Percentiles rank a stretch among this genome's conserved stretches.
These are phyloP conservation scores for Zingel zingel DNA, from an alignment of 2,113 vertebrate genomes.

Conservation along the genomic window DNA sequence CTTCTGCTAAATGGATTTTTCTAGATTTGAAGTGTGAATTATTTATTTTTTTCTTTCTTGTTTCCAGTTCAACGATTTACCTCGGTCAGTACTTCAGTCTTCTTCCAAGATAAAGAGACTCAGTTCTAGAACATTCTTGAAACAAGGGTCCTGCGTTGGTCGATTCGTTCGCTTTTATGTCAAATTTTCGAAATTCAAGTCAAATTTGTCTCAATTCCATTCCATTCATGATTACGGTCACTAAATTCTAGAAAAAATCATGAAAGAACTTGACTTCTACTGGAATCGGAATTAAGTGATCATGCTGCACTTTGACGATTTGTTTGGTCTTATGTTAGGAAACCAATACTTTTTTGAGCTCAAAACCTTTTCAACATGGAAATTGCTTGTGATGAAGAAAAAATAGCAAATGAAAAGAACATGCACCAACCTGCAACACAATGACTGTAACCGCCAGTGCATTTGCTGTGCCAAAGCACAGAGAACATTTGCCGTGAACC, in stretches of 20 bases:
- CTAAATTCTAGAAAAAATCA: not conserved
- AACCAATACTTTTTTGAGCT: not conserved
- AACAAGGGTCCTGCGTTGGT: not conserved
- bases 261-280: not conserved
- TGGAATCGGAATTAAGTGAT: not conserved
- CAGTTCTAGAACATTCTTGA: not conserved
- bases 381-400: not conserved
- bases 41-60: not conserved
- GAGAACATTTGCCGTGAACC: conserved; percentile 13
- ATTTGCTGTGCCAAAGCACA: not conserved
- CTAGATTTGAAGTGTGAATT: not conserved
- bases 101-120: not conserved
- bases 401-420: not conserved
- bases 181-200: not conserved
- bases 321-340: too few species aligned
- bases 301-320: not conserved
- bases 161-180: not conserved
- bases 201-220: not conserved
- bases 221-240: not conserved
- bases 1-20: not conserved
- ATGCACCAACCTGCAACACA: not conserved
- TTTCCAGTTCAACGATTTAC: not conserved
- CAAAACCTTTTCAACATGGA: not conserved
- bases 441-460: not conserved
- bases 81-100: too few species aligned